A percentile compares a stretch with the other conserved stretches of the same genome.
phyloP scores from a whole-genome alignment of 2,113 vertebrate genomes.

The Gopherus evgoodei region DNA sequence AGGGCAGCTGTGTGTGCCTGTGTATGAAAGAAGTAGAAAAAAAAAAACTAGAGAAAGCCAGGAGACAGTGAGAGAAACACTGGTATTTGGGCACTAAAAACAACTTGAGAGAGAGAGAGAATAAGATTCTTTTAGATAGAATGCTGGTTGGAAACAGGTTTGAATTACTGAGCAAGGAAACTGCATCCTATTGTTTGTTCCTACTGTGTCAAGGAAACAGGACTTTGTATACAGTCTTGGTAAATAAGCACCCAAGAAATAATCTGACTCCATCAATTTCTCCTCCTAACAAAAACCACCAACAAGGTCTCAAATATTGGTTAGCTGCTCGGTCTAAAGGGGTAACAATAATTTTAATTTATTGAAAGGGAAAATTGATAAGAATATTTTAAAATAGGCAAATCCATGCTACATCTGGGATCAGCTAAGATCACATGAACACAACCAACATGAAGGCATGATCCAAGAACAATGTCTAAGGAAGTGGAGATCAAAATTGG shows the following conservation, averaged over 20 bases:
- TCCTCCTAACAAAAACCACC: neutral
- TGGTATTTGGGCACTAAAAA: neutral
- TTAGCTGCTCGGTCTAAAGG: neutral
- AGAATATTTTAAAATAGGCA: conserved; percentile 56
- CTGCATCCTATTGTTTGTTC: neutral
- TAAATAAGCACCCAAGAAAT: neutral
- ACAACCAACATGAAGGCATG: neutral
- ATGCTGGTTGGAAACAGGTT: neutral
- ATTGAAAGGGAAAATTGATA: conserved; percentile 63
- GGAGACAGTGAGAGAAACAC: neutral
- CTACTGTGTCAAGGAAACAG: neutral
- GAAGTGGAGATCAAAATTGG: conserved; percentile 22
- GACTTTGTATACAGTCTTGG: neutral
- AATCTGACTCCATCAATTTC: neutral
- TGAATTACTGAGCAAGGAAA: neutral
- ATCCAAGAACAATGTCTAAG: neutral
- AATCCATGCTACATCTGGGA: conserved; percentile 10
- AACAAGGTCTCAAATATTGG: neutral
- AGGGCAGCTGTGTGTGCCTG: no score
- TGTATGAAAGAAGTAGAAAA: neutral
- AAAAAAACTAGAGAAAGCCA: neutral
- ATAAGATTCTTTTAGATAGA: neutral
- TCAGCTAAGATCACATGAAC: conserved; percentile 10
- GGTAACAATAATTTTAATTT: conserved; percentile 43
- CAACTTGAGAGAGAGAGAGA: neutral